Conservation (phyloP, 2,797 vertebrate species). For the Peromyscus aztecus region DNA sequence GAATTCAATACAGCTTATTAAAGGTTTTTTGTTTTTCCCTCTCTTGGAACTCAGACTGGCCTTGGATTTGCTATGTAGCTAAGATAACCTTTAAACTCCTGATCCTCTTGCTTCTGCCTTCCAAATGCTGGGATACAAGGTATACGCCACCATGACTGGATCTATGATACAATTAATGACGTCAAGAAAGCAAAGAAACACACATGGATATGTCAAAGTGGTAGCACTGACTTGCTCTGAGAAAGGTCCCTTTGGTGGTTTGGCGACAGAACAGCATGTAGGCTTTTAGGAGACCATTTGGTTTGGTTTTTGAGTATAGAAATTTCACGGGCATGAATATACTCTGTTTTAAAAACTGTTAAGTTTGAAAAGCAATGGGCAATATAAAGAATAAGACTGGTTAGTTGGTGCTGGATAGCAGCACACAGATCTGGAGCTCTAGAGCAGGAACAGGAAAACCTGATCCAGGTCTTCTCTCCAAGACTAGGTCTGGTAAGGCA, state of each 20-base stretch:
- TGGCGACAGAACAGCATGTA: neutral
- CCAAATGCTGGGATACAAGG: neutral
- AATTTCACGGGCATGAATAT: neutral
- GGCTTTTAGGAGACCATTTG: neutral
- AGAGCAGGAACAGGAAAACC: neutral
- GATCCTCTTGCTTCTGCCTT: neutral
- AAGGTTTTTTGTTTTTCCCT: neutral
- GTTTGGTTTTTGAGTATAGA: neutral
- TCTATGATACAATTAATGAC: neutral
- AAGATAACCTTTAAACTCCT: neutral
- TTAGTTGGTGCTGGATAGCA: neutral
- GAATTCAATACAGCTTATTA: slow-evolving; percentile 6
- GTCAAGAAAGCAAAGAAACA: slow-evolving; percentile 15
- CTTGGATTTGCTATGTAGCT: neutral
- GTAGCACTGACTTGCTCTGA: neutral
- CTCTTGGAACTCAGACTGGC: neutral
- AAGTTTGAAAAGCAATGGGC: neutral
- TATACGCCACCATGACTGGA: neutral
- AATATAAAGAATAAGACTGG: neutral
- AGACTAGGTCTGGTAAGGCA: neutral
- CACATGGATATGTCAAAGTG: neutral
- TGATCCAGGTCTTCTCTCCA: neutral
- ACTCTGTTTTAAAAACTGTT: neutral
- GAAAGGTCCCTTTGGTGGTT: neutral
- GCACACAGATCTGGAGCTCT: neutral